Evolutionary conservation across 2,113 vertebrate species (phyloP).

Genomic region (Sporophila hypoxantha): DNA sequence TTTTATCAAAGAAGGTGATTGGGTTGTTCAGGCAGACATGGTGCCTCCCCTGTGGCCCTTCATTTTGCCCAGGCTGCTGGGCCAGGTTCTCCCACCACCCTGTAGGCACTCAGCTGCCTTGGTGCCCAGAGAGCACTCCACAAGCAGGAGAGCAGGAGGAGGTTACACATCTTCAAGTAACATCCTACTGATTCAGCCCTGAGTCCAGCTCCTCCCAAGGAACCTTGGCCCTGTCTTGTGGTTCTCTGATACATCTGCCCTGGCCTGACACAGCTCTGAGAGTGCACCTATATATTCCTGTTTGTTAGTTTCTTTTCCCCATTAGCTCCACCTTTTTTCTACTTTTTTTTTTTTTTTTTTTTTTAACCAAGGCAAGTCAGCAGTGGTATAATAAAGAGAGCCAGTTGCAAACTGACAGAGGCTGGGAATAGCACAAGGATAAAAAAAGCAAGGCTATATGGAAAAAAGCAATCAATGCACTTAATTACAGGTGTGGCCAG

Average conservation of each 20-base stretch:
- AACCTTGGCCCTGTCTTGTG: not conserved
- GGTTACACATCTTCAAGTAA: not conserved
- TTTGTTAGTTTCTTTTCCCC: not conserved
- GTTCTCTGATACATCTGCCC: not conserved
- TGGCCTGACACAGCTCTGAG: not conserved
- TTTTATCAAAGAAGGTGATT: not conserved
- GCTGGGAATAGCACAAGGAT: not conserved
- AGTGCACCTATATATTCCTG: not conserved
- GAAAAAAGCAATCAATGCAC: constrained; percentile 19
- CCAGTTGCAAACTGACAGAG: not conserved
- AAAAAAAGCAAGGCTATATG: not conserved
- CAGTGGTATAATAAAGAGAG: not conserved
- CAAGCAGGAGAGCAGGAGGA: not conserved
- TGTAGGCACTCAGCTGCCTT: not conserved
- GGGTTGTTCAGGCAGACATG: not conserved
- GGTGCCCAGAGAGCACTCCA: not conserved
- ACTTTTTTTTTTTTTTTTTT: not conserved
- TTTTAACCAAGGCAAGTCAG: not conserved
- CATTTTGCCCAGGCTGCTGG: not conserved
- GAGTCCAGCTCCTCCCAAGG: not conserved
- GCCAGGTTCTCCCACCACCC: not conserved
- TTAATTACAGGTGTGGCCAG: constrained; percentile 39
- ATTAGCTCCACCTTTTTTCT: not conserved
- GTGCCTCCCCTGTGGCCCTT: not conserved
- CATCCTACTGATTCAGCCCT: not conserved